Conservation (phyloP, 2,888 invertebrate genomes). For the Melikaiella ostensackeni region DNA sequence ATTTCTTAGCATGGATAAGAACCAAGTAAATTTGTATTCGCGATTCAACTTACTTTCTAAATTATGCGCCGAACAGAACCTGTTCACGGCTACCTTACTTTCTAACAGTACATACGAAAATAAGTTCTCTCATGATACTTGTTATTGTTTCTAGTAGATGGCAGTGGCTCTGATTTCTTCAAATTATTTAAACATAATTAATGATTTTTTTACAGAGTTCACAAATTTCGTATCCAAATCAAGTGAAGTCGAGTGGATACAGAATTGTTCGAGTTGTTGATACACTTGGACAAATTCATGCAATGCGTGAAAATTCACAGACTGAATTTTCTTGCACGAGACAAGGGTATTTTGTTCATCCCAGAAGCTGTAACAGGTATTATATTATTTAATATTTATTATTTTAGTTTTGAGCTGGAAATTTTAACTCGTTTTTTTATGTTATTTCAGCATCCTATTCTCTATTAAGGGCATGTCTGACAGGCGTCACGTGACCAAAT, state of each 20-base stretch:
- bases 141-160: constrained; percentile 39
- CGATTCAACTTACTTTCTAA: constrained; percentile 14
- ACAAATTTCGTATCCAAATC: constrained; percentile 64
- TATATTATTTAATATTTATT: constrained; percentile 12
- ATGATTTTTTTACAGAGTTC: constrained; percentile 77
- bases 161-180: constrained; percentile 28
- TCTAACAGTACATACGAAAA: neutral
- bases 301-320: constrained; percentile 85
- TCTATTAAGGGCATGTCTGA: too few relatives aligned
- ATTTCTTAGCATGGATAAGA: constrained; percentile 9
- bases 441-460: neutral
- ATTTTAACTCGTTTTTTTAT: neutral
- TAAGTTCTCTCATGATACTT: constrained; percentile 1
- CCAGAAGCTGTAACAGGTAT: constrained; percentile 84
- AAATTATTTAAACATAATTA: neutral
- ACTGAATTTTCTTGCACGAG: constrained; percentile 87
- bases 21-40: neutral
- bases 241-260: constrained; percentile 84
- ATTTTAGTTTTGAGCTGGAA: neutral
- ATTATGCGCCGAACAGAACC: neutral
- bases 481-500: too few relatives aligned
- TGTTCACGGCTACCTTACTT: neutral
- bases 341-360: constrained; percentile 89
- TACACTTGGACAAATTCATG: constrained; percentile 85
- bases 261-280: constrained; percentile 86